These are phyloP conservation scores for Brassicogethes aeneus DNA, from an alignment of 2,888 invertebrate species.

Conservation along the genomic window DNA sequence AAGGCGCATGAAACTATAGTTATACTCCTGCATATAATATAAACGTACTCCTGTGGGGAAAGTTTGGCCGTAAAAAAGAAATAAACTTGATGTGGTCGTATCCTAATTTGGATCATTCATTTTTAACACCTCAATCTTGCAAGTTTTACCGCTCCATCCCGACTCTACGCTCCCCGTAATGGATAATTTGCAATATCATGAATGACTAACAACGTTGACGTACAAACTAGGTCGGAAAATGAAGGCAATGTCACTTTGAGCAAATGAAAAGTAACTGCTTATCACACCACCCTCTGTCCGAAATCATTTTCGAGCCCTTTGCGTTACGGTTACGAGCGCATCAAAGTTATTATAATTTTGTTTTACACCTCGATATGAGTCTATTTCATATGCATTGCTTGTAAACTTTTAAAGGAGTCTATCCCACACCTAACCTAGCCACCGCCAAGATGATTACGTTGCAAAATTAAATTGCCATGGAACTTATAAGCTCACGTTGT, in stretches of 20 bases:
- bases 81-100: not conserved
- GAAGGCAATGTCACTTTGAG: constrained; percentile 17
- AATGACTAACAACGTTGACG: constrained; percentile 34
- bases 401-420: constrained; percentile 9
- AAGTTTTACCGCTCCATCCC: constrained; percentile 1
- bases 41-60: no score
- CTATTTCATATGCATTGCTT: constrained; percentile 21
- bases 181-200: constrained; percentile 37
- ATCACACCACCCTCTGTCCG: constrained; percentile 21
- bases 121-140: constrained; percentile 1
- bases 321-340: constrained; percentile 17
- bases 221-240: constrained; percentile 23
- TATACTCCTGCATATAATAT: no score
- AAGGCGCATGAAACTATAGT: no score
- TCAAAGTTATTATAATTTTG: constrained; percentile 26
- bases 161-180: constrained; percentile 14
- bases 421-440: not conserved
- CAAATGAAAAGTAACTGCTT: constrained; percentile 27
- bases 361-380: constrained; percentile 20
- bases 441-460: not conserved
- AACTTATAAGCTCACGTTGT: no score
- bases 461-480: not conserved
- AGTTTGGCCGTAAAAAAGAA: no score
- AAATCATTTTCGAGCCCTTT: constrained; percentile 21
- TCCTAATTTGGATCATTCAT: not conserved